A percentile compares a stretch with the other conserved stretches of the same genome.
Evolutionary conservation across 2,888 invertebrate genomes (phyloP).

Genomic region (Peribatodes rhomboidaria): DNA sequence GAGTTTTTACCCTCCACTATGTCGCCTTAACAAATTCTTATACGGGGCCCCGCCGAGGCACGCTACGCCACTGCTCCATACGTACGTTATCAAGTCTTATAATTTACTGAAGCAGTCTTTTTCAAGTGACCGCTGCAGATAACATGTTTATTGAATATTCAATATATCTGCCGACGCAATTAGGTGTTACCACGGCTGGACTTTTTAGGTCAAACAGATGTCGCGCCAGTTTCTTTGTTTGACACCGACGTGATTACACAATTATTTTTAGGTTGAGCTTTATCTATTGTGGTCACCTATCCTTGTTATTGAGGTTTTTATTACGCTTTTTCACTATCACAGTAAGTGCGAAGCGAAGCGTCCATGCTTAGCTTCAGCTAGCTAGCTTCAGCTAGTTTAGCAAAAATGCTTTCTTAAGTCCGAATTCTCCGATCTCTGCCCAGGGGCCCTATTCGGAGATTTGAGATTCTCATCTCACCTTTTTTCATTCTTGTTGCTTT

Average conservation of each 20-base stretch:
- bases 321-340: not conserved
- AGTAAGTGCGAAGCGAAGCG: no score
- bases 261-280: conserved; percentile 18
- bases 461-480: no score
- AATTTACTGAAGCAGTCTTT: conserved; percentile 69
- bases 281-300: conserved; percentile 21
- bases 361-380: no score
- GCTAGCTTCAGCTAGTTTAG: no score
- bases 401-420: no score
- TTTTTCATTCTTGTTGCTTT: no score
- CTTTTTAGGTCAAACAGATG: conserved; percentile 39
- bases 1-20: no score
- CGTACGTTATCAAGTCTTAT: conserved; percentile 73
- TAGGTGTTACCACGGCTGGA: conserved; percentile 58
- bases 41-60: no score
- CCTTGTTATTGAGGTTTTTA: not conserved
- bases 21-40: no score
- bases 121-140: conserved; percentile 72
- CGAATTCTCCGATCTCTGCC: no score
- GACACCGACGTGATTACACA: conserved; percentile 23
- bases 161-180: conserved; percentile 71
- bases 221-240: conserved; percentile 37
- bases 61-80: no score
- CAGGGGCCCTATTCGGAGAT: no score
- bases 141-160: conserved; percentile 80